Base-by-base conservation (phyloP, 1,140 invertebrate species). In the Drosophila miranda region DNA sequence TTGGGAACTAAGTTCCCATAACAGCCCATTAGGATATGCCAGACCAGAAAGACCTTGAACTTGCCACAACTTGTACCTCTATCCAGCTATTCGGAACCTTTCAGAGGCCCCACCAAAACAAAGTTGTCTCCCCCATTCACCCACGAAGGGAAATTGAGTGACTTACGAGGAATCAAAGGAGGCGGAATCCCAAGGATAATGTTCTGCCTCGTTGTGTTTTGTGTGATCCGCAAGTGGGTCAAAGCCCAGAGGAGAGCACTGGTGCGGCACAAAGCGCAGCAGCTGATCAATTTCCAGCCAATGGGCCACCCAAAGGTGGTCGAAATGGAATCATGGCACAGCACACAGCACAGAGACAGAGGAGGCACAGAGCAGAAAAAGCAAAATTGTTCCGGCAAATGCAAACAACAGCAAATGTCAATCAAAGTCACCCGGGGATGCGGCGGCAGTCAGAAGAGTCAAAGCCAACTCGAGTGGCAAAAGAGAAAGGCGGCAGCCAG, bases 341-440 rank as follows among this genome's bases (percentile, higher is more conserved):
- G 1, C 48, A 11, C 61, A 67, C 30, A 16, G 16, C 41, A 23
- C 8, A 49, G 58, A 14, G 45, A 34, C 1, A 61, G 28, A 30
- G 28, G 53, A 55, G 30, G 23, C 23, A 55, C 43, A 6, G 30
- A 14, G 52, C 13, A 55, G 43, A 59, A 48, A 69, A 71, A 70
- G 63, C 59, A 70, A 78, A 58, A 67, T 79, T 76, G 74, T 73
- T 78, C 71, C 76, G 79, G 64, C 81, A 75, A 82, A 78, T 83
- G 79, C 79, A 82, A 82, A 71, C 80, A 82, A 82, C 75, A 73
- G 66, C 72, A 76, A 80, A 84, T 84, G 80, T 83, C 80, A 83
- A 83, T 83, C 80, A 83, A 83, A 84, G 76, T 83, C 80, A 84
- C 63, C 80, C 75, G 66, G 34, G 71, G 80, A 82, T 69, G 78